Evolutionary conservation across 2,797 vertebrate genomes (phyloP), one percentile per base, ranked within the genome.

Genomic region (Acrocephalus scirpaceus): DNA sequence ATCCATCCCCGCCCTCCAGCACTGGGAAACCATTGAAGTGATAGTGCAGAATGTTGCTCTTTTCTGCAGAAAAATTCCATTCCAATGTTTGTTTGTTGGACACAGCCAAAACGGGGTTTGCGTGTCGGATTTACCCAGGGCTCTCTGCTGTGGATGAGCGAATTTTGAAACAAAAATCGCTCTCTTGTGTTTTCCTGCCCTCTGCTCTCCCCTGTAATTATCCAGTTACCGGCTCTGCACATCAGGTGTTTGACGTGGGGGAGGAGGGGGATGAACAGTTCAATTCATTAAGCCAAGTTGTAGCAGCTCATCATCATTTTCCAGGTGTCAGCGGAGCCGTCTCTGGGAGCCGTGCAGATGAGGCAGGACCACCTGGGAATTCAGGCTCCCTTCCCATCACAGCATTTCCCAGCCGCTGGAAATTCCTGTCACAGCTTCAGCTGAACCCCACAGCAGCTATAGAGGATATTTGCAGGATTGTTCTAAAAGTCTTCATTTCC

Each of bases 261-360:
- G 72, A 90, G 94, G 91, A 92, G 72, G 64, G 65, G 74, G 74
- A 40, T 45, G 92, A 87, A 51, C 79, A 29, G 34, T 69, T 60
- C 81, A 72, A 95, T 96, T 96, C 95, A 90, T 97, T 94, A 96
- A 95, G 84, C 60, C 57, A 57, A 50, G 60, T 34, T 91, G 94
- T 36, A 82, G 80, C 53, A 85, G 67, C 85, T 93, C 90, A 89
- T 92, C 53, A 47, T 94, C 84, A 87, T 95, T 91, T 80, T 91
- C 95, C 86, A 95, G 85, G 78, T 94, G 94, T 87, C 95, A 93
- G 3, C 29, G 23, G 66, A 58, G 66, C 82, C 60, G 56, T 76
- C 74, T 78, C 74, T 11, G 71, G 92, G 62, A 91, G 81, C 0
- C 36, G 25, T 58, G 67, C 92, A 89, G 77, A 92, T 87, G 53